Conservation (phyloP, 2,797 vertebrate genomes). For the Urocyon cinereoargenteus region DNA sequence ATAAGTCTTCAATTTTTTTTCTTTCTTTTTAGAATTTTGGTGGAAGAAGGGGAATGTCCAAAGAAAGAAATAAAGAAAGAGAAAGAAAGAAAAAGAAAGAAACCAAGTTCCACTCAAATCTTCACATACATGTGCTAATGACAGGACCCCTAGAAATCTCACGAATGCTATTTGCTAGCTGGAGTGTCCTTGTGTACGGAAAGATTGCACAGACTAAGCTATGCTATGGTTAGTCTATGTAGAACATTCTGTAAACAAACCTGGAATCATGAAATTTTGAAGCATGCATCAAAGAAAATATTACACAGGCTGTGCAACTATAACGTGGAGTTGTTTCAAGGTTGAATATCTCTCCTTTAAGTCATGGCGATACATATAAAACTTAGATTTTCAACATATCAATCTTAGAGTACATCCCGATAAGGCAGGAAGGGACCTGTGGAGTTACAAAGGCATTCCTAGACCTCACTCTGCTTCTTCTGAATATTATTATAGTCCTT, state of each 20-base stretch:
- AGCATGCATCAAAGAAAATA: not conserved
- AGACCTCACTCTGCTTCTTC: not conserved
- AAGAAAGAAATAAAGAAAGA: not conserved
- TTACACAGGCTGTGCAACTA: not conserved
- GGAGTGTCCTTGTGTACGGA: not conserved
- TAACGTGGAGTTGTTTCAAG: not conserved
- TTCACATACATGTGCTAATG: not conserved
- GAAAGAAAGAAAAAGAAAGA: too few species aligned
- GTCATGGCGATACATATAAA: not conserved
- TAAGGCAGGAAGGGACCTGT: not conserved
- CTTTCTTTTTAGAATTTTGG: not conserved
- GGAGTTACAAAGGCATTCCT: fast-evolving
- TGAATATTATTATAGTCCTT: not conserved
- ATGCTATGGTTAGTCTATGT: not conserved
- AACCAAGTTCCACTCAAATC: not conserved
- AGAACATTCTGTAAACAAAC: not conserved
- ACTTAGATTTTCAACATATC: not conserved
- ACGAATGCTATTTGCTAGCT: not conserved
- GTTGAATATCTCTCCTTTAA: not conserved
- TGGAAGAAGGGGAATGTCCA: not conserved
- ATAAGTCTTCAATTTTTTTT: not conserved
- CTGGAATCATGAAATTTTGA: not conserved
- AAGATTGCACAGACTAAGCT: not conserved
- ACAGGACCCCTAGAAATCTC: not conserved
- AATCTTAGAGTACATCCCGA: not conserved